These are phyloP conservation scores for Clarias macrocephalus DNA, from an alignment of 2,113 vertebrate species.

Conservation along the genomic window DNA sequence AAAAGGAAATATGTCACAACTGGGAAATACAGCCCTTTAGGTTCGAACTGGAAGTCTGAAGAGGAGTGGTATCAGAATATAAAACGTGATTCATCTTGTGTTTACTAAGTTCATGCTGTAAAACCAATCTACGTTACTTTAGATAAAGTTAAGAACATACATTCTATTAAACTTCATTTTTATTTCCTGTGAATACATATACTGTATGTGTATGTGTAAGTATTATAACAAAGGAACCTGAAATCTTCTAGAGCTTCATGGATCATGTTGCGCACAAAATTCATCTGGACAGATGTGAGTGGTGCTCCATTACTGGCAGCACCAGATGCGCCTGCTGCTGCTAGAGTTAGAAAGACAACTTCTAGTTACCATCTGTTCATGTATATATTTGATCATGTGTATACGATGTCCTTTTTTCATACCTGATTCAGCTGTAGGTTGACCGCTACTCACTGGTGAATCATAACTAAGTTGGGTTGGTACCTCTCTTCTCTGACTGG, in stretches of 20 bases:
- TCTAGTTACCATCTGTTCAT: neutral
- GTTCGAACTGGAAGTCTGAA: neutral
- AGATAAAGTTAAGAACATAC: neutral
- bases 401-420: neutral
- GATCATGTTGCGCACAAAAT: slow-evolving; percentile 95
- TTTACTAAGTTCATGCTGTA: neutral
- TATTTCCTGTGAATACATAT: neutral
- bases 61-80: neutral
- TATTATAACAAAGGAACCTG: slow-evolving; percentile 72
- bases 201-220: neutral
- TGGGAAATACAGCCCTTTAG: neutral
- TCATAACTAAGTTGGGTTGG: slow-evolving; percentile 72
- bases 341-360: neutral
- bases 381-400: neutral
- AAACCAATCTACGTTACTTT: neutral
- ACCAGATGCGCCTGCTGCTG: slow-evolving; percentile 72
- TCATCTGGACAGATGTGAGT: slow-evolving; percentile 87
- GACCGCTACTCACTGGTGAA: slow-evolving; percentile 69
- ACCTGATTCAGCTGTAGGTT: slow-evolving; percentile 57
- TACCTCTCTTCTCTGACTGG: slow-evolving; percentile 70
- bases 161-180: neutral
- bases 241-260: slow-evolving; percentile 93
- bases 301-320: slow-evolving; percentile 79
- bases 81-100: neutral
- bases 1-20: neutral